Conservation (phyloP, 2,888 invertebrate genomes). For the Acanthosepion esculentum region DNA sequence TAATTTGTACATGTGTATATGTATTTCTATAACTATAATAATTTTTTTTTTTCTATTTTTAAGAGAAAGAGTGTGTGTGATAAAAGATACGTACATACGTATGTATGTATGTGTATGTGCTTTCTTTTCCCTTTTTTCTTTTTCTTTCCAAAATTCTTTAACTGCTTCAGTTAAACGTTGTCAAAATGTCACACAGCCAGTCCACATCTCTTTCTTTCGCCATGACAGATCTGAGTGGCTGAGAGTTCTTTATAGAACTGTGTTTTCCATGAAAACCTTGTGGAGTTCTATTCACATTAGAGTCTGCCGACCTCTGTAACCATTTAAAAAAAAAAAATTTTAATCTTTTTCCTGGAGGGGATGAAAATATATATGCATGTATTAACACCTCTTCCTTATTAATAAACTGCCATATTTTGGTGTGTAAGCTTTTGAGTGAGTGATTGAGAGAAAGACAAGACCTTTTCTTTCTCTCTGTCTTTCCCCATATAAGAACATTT, state of each 20-base stretch:
- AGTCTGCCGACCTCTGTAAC: too few species aligned
- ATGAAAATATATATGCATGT: neutral
- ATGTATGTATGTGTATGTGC: neutral
- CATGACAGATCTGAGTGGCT: constrained; percentile 13
- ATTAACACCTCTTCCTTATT: neutral
- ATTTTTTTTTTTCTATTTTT: neutral
- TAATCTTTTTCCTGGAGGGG: neutral
- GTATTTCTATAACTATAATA: neutral
- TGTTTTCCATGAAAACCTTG: constrained; percentile 33
- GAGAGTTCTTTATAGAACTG: neutral
- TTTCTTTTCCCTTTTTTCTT: neutral
- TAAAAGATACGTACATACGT: too few species aligned
- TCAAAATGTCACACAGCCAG: neutral
- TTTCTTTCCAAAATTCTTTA: neutral
- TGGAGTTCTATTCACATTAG: constrained; percentile 11
- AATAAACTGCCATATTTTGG: neutral
- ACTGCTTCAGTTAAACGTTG: constrained; percentile 4
- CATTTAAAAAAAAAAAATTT: neutral
- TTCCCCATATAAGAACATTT: too few species aligned
- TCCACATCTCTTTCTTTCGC: constrained; percentile 33
- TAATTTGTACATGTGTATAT: neutral
- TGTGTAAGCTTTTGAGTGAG: neutral
- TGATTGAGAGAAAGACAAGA: too few species aligned
- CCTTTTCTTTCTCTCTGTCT: too few species aligned
- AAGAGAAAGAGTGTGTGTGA: neutral